Evolutionary conservation across 2,113 vertebrate species (phyloP).

Genomic region (Hyperoodon ampullatus): DNA sequence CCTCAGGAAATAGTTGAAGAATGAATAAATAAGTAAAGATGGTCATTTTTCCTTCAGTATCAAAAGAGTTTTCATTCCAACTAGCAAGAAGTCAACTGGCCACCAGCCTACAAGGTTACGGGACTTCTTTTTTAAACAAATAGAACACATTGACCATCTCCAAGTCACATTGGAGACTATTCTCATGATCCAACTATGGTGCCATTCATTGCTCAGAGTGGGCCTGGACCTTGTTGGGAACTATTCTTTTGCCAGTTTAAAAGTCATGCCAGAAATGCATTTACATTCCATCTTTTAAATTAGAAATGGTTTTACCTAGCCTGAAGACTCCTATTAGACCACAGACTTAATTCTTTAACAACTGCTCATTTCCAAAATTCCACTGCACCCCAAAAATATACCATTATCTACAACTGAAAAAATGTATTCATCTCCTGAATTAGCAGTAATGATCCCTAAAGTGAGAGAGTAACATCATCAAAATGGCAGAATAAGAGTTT

Average conservation of each 20-base stretch:
- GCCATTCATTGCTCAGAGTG: background rate
- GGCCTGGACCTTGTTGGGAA: background rate
- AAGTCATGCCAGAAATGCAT: background rate
- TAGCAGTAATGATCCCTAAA: background rate
- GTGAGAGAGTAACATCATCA: background rate
- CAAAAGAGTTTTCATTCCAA: background rate
- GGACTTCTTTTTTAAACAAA: background rate
- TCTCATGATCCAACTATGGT: background rate
- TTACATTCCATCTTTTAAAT: background rate
- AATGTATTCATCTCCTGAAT: background rate
- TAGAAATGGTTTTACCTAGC: background rate
- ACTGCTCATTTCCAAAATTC: constrained; percentile 9
- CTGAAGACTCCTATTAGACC: background rate
- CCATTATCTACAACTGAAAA: background rate
- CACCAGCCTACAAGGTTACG: background rate
- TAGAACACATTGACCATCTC: background rate
- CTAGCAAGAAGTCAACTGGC: background rate
- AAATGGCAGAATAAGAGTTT: background rate
- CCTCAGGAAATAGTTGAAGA: background rate
- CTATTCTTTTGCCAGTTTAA: background rate
- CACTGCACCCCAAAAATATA: background rate
- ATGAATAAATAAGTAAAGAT: background rate
- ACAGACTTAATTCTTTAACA: background rate
- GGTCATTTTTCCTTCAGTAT: background rate
- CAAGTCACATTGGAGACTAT: background rate